A percentile compares a stretch with the other conserved stretches of the same genome.
phyloP scores from a whole-genome alignment of 2,797 vertebrate genomes.

The Chromis chromis region DNA sequence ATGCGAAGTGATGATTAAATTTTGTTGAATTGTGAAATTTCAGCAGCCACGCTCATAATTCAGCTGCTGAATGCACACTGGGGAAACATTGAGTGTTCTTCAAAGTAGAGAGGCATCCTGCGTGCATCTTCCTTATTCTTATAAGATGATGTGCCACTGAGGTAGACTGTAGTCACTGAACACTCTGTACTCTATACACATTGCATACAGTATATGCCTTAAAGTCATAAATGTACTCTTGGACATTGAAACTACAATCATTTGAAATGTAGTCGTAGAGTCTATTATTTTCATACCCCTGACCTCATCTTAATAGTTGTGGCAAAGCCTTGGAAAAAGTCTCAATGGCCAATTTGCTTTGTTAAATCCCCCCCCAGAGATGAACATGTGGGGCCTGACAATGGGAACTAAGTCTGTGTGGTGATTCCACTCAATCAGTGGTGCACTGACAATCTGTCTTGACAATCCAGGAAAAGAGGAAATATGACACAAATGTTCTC shows the following conservation, averaged over 20 bases:
- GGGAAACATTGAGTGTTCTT: background rate
- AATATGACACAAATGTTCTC: slow-evolving; percentile 88
- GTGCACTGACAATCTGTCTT: slow-evolving; percentile 83
- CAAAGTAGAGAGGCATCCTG: background rate
- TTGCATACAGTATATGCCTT: slow-evolving; percentile 8
- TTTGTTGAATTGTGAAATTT: background rate
- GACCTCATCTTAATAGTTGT: slow-evolving; percentile 74
- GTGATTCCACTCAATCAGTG: slow-evolving; percentile 83
- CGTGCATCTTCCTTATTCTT: background rate
- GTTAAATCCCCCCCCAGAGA: slow-evolving; percentile 79
- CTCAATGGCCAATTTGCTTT: slow-evolving; percentile 81
- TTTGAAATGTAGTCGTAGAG: slow-evolving; percentile 62
- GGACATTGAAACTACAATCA: slow-evolving; percentile 47
- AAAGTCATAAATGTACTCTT: slow-evolving; percentile 20
- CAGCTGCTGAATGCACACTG: background rate
- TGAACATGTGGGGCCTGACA: slow-evolving; percentile 79
- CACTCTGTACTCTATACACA: background rate
- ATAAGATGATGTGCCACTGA: background rate
- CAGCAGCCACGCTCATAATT: background rate
- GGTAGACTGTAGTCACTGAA: background rate
- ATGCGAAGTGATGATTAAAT: background rate
- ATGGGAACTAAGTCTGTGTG: slow-evolving; percentile 78
- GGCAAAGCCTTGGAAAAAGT: slow-evolving; percentile 72
- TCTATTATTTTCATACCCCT: slow-evolving; percentile 77
- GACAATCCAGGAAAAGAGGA: slow-evolving; percentile 84